Percentiles rank a stretch among this genome's conserved stretches.
Evolutionary conservation across 2,888 invertebrate genomes (phyloP).

Genomic region (Hirtodrosophila alboralis): DNA sequence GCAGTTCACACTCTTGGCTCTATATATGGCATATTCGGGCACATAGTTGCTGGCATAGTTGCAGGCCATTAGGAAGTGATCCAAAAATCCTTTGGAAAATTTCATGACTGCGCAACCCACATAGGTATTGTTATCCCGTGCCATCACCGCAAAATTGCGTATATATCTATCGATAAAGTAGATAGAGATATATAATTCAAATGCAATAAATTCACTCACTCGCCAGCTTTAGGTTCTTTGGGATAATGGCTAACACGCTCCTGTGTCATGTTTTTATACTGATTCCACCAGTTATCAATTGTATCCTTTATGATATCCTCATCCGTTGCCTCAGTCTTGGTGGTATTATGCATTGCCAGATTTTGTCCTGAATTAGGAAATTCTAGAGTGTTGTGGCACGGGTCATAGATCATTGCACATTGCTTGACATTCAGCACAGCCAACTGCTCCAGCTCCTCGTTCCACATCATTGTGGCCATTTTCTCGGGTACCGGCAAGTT

Average conservation of each 20-base stretch:
- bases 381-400: constrained; percentile 56
- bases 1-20: constrained; percentile 42
- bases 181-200: background rate
- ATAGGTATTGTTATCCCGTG: constrained; percentile 60
- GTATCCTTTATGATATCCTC: constrained; percentile 38
- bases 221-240: constrained; percentile 31
- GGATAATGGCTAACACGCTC: constrained; percentile 45
- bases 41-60: constrained; percentile 59
- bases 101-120: constrained; percentile 62
- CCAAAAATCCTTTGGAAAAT: constrained; percentile 17
- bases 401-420: constrained; percentile 44
- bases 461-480: constrained; percentile 67
- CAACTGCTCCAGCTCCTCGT: constrained; percentile 46
- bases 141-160: constrained; percentile 66
- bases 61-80: constrained; percentile 59
- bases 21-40: constrained; percentile 47
- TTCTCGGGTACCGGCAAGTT: constrained; percentile 42
- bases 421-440: constrained; percentile 57
- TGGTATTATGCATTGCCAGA: constrained; percentile 39
- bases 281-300: constrained; percentile 62
- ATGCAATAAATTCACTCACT: constrained; percentile 40
- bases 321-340: constrained; percentile 6
- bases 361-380: constrained; percentile 62
- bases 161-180: constrained; percentile 33
- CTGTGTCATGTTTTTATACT: constrained; percentile 41